Percentiles rank a stretch among this genome's conserved stretches.
Conservation (phyloP, 2,888 invertebrate species). For the Mesodorylaimus sp. region DNA sequence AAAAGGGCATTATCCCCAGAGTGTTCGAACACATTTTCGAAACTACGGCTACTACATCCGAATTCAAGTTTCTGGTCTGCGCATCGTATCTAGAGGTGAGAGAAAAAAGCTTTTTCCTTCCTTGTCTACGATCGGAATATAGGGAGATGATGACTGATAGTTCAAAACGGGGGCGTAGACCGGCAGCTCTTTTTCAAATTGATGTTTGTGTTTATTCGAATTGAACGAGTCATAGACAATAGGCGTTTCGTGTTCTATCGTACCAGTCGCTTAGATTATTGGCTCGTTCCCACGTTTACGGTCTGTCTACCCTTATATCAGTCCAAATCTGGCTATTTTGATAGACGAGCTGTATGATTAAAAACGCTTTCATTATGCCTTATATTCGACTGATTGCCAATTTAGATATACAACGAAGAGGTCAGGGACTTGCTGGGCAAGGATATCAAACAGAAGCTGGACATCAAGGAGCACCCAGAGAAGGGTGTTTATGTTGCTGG, state of each 20-base stretch:
- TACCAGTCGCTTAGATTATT: too few species aligned
- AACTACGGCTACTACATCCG: constrained; percentile 51
- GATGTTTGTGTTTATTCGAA: too few species aligned
- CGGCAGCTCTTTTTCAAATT: too few species aligned
- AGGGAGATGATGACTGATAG: not conserved
- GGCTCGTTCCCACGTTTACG: too few species aligned
- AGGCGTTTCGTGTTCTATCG: too few species aligned
- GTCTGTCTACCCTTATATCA: too few species aligned
- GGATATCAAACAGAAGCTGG: constrained; percentile 42
- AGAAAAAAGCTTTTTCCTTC: not conserved
- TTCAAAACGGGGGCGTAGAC: too few species aligned
- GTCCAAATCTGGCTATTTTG: too few species aligned
- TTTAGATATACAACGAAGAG: constrained; percentile 57
- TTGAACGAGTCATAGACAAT: too few species aligned
- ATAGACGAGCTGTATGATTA: too few species aligned
- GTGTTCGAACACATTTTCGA: constrained; percentile 68
- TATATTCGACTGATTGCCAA: not conserved
- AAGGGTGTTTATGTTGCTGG: constrained; percentile 48
- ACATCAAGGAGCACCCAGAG: constrained; percentile 48
- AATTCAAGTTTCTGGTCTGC: constrained; percentile 51
- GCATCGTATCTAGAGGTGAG: constrained; percentile 53
- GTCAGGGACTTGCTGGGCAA: constrained; percentile 49
- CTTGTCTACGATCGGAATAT: not conserved
- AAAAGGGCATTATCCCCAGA: constrained; percentile 40
- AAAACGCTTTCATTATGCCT: too few species aligned